Evolutionary conservation across 1,140 invertebrate species (phyloP), one percentile per base, ranked within the genome.

Genomic region (Drosophila murphyi): DNA sequence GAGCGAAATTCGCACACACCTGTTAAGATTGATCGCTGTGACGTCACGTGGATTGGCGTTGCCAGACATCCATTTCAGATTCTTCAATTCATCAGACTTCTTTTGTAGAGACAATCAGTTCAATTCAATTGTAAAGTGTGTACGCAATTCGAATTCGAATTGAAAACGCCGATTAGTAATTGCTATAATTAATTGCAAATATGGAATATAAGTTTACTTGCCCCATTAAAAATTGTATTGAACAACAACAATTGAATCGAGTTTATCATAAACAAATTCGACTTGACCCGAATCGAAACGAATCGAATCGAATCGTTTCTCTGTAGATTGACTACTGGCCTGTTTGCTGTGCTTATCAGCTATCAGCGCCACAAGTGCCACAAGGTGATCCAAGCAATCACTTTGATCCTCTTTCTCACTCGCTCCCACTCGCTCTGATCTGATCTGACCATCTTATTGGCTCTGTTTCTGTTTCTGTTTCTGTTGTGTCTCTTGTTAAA

Each of bases 271-370:
- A 62, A 47, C 56, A 64, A 52, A 57, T 57, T 35, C 70, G 75
- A 83, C 85, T 88, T 88, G 83, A 88, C 83, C 83, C 63, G 75
- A 86, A 72, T 86, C 50, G 37, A 12, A 12, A 12, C 12, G 12
- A 12, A 12, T 12, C 20, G 20, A 20, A 20, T 20, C 20, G 20
- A 20, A 20, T 20, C 20, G 20, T 28, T 2, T 35, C 52, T 71
- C 51, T 63, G 39, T 35, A 10, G 39, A 62, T 47, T 35, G 47
- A 32, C 45, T 52, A 29, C 28, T 7, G 28, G 2, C 47, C 7
- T 7, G 39, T 4, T 5, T 34, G 34, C 5, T 4, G 68, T 87
- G 20, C 20, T 20, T 20, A 20, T 20, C 20, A 20, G 20, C 20
- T 78, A 86, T 87, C 76, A 87, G 56, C 31, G 69, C 6, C 32